These are phyloP conservation scores for Ladona fulva DNA, from an alignment of 1,140 invertebrate genomes.

Conservation along the genomic window DNA sequence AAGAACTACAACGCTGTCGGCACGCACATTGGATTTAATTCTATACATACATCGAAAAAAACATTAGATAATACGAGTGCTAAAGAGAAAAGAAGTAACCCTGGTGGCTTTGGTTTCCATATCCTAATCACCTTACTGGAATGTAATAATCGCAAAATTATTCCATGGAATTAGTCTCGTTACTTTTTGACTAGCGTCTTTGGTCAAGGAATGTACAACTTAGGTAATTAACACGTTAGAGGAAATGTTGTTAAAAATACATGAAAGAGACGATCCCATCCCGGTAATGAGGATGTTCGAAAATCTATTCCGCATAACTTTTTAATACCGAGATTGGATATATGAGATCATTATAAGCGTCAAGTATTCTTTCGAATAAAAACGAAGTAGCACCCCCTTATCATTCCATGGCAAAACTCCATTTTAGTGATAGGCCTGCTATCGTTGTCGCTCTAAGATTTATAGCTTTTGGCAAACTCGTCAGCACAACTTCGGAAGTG, in stretches of 20 bases:
- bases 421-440: neutral
- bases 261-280: neutral
- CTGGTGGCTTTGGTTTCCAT: neutral
- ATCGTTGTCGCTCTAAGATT: neutral
- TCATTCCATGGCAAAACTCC: neutral
- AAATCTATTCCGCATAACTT: neutral
- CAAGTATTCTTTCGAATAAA: neutral
- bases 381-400: neutral
- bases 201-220: neutral
- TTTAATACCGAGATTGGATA: neutral
- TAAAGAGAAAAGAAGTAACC: slow-evolving; percentile 1
- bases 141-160: neutral
- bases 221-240: neutral
- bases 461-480: neutral
- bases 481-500: neutral
- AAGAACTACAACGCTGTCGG: neutral
- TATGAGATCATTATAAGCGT: slow-evolving; percentile 10
- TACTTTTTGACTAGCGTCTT: neutral
- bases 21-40: neutral
- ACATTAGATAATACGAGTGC: slow-evolving; percentile 6
- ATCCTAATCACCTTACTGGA: neutral
- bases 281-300: neutral
- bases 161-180: neutral
- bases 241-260: neutral
- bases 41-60: neutral